Evolutionary conservation across 2,113 vertebrate species (phyloP), one percentile per base, ranked within the genome.

Genomic region (Gallinago paraguaiae): DNA sequence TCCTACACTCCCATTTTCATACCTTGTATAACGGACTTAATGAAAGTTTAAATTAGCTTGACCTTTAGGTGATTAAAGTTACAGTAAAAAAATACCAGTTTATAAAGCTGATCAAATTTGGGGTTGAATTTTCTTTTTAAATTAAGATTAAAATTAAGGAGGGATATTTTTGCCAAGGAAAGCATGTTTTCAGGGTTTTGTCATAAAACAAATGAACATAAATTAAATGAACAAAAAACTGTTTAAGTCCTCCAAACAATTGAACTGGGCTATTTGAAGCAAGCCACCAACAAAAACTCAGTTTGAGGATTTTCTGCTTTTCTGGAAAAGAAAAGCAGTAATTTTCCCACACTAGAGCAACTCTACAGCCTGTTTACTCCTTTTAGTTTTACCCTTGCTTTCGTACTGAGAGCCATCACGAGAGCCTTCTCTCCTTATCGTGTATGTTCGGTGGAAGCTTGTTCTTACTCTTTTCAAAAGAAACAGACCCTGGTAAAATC

Each of bases 41-140:
- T 88, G 91, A 74, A 77, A 92, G 67, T 95, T 54, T 24, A 88
- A 93, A 92, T 90, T 71, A 64, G 60, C 87, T 95, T 94, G 68
- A 87, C 77, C 74, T 93, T 64, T 24, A 37, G 83, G 63, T 76
- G 86, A 60, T 80, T 87, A 93, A 90, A 82, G 39, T 79, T 76
- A 67, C 84, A 91, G 86, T 91, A 69, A 88, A 88, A 93, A 93
- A 67, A 87, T 69, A 63, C 60, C 25, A 83, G 74, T 91, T 93
- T 96, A 86, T 64, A 83, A 53, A 71, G 64, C 11, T 33, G 18
- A 46, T 50, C 31, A 46, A 41, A 54, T 54, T 35, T 31, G 24
- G 13, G 30, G 4, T 53, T 60, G 60, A 60, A 8, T 41, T 77
- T 70, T 56, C n/a, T 56, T 77, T 48, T 63, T 35, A 35, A 31